Base-by-base conservation (phyloP, 2,888 invertebrate species). In the Drosophila nr. perissopoda region DNA sequence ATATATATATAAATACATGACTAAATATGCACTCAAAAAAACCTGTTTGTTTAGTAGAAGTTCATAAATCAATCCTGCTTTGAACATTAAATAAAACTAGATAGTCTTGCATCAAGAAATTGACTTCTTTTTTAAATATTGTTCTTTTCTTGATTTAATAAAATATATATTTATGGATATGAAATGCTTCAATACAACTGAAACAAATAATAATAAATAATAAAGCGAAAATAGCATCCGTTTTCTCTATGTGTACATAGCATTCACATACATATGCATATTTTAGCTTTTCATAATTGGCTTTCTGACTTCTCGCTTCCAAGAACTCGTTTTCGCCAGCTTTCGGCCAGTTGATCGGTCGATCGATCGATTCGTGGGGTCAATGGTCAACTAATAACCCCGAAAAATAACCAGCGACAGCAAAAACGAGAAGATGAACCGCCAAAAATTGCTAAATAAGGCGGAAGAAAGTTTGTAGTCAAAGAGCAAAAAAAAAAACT, bases 341-440 rank as follows among this genome's bases (percentile, higher is more conserved):
- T 76, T 79, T 66, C 70, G 53, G 72, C 61, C 45, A 10, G 27
- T 29, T 63, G 70, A 65, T 73, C 69, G 69, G 62, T 74, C 59
- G 63, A 69, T 62, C 69, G 67, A 68, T 83, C 68, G 58, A 10
- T 49, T 16, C 21, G 4, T 21, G 69, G 76, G 79, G 79, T 78
- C 79, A 78, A 78, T 72, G 78, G 79, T 76, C 78, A 78, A 85
- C 81, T 81, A 86, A 87, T 85, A 87, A 81, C 83, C 83, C 76
- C 75, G 40, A 5, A 16, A 10, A 36, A 36, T 10, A 29, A 18
- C 25, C 25, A 27, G 7, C 54, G 6, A n/a, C 27, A 38, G 11
- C 27, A 27, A n/a, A 2, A 38, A 27, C 25, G 10, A 29, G 38
- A 49, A 49, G 31, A 36, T 34, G 29, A 34, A 13, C 38, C 21